A percentile compares a stretch with the other conserved stretches of the same genome.
phyloP scores from a whole-genome alignment of 2,888 invertebrate species.

The Drosophila melanosoma region DNA sequence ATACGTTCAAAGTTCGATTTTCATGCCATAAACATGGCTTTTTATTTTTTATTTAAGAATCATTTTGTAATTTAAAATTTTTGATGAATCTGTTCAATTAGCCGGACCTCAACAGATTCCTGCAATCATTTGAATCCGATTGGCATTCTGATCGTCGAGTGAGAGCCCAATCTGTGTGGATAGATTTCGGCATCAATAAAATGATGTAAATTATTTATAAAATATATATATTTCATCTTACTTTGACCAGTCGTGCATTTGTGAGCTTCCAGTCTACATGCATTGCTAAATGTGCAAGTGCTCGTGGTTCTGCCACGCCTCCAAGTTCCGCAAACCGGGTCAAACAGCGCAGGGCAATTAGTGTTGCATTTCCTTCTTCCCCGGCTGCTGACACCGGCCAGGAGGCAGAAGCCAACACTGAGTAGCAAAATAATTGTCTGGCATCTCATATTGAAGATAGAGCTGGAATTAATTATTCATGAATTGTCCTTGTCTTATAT shows the following conservation, averaged over 20 bases:
- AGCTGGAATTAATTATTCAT: neutral
- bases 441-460: neutral
- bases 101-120: neutral
- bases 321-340: neutral
- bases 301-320: accelerated
- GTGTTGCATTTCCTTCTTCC: neutral
- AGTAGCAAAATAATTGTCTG: neutral
- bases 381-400: neutral
- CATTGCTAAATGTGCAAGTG: neutral
- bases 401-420: neutral
- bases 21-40: neutral
- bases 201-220: neutral
- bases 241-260: neutral
- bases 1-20: neutral
- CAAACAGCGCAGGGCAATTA: neutral
- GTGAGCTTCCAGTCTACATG: accelerated
- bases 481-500: neutral
- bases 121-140: neutral
- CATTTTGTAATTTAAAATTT: neutral
- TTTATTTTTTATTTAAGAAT: neutral
- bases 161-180: neutral
- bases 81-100: neutral
- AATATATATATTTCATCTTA: neutral
- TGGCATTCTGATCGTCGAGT: neutral
- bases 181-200: neutral